Percentiles rank a stretch among this genome's conserved stretches.
These are phyloP conservation scores for Cephus nigrinus DNA, from an alignment of 2,888 invertebrate genomes.

Conservation along the genomic window DNA sequence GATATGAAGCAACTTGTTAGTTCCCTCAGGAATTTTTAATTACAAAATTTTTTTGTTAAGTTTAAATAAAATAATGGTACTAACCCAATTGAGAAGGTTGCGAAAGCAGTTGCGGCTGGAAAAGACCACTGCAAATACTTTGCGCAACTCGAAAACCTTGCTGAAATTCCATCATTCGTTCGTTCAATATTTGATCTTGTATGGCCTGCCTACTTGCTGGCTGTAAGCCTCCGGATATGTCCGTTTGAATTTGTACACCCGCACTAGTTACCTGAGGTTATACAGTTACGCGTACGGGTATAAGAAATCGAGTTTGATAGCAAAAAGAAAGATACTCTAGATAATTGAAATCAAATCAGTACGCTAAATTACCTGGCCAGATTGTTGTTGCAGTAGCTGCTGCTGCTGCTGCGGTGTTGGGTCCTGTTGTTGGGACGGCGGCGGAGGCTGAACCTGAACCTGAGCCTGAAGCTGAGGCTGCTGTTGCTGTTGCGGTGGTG, in stretches of 20 bases:
- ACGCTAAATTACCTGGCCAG: slow-evolving; percentile 28
- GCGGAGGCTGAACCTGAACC: slow-evolving; percentile 10
- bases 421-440: slow-evolving; percentile 24
- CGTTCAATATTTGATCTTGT: slow-evolving; percentile 48
- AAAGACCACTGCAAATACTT: slow-evolving; percentile 36
- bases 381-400: slow-evolving; percentile 36
- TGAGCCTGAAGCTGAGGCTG: slow-evolving; percentile 15
- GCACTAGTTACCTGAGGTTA: slow-evolving; percentile 44
- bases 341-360: neutral
- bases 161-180: slow-evolving; percentile 40
- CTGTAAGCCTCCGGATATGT: slow-evolving; percentile 51
- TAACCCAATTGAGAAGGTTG: slow-evolving; percentile 56
- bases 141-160: slow-evolving; percentile 39
- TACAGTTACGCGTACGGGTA: neutral
- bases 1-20: neutral
- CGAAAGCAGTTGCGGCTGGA: slow-evolving; percentile 50
- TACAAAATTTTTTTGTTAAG: neutral
- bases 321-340: neutral
- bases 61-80: slow-evolving; percentile 17
- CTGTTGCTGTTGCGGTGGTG: slow-evolving; percentile 40
- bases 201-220: slow-evolving; percentile 46
- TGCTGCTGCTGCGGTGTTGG: slow-evolving; percentile 29
- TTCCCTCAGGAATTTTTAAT: neutral
- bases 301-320: neutral
- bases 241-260: slow-evolving; percentile 55